phyloP scores from a whole-genome alignment of 2,797 vertebrate genomes.

The Argyrosomus regius region DNA sequence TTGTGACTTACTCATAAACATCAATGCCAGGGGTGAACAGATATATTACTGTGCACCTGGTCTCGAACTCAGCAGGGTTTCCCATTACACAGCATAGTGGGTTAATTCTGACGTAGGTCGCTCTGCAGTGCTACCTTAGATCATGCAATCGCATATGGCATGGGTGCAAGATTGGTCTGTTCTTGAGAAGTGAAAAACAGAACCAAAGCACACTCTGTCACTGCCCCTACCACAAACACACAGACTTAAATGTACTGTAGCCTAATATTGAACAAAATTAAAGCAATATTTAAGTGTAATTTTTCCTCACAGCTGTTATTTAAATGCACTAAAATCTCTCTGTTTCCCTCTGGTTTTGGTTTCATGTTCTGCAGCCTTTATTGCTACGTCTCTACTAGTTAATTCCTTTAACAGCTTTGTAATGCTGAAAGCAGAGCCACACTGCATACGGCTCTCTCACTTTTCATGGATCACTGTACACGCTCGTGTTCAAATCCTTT shows the following conservation, averaged over 20 bases:
- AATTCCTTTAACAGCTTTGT: constrained; percentile 71
- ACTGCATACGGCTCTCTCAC: constrained; percentile 35
- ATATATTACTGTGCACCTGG: constrained; percentile 72
- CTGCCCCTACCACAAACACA: neutral
- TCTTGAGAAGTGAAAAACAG: constrained; percentile 3
- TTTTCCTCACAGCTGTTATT: constrained; percentile 53
- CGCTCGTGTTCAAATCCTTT: constrained; percentile 47
- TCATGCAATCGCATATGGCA: constrained; percentile 27
- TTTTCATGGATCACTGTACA: constrained; percentile 50
- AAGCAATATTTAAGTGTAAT: constrained; percentile 26
- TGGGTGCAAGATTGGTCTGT: neutral
- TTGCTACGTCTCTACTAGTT: constrained; percentile 53
- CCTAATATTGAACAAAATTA: constrained; percentile 6
- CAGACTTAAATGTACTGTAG: neutral
- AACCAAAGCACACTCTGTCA: neutral
- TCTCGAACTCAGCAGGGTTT: constrained; percentile 60
- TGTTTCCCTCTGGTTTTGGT: constrained; percentile 65
- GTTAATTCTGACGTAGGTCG: constrained; percentile 46
- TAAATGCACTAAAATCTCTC: constrained; percentile 36
- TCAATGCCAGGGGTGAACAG: constrained; percentile 45
- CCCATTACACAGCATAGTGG: constrained; percentile 58
- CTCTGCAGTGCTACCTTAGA: constrained; percentile 31
- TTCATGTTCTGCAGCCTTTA: constrained; percentile 74
- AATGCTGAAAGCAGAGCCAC: constrained; percentile 67
- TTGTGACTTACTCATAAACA: constrained; percentile 68